A percentile compares a stretch with the other conserved stretches of the same genome.
Evolutionary conservation across 1,140 invertebrate genomes (phyloP).

Genomic region (Drosophila hydei): DNA sequence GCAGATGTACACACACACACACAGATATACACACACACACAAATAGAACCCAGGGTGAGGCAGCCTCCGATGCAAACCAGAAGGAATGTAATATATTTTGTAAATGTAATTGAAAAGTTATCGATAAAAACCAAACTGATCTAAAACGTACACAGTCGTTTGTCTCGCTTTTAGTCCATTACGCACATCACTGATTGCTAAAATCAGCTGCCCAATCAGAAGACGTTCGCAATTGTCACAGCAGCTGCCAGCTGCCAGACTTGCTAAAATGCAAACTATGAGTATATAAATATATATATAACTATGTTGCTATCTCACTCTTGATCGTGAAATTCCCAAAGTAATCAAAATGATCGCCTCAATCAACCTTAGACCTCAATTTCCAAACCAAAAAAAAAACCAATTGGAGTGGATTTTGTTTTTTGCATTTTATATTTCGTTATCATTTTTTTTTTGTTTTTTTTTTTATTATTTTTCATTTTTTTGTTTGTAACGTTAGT

Average conservation of each 20-base stretch:
- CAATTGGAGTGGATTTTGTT: conserved; percentile 39
- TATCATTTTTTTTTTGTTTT: conserved; percentile 49
- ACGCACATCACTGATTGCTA: background rate
- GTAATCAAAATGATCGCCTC: background rate
- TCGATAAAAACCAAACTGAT: conserved; percentile 29
- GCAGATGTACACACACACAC: background rate
- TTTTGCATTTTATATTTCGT: conserved; percentile 66
- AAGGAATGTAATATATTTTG: conserved; percentile 48
- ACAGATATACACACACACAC: conserved; percentile 3
- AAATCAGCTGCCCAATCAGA: background rate
- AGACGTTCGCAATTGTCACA: background rate
- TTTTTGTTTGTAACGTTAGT: conserved; percentile 74
- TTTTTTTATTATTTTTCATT: conserved; percentile 33
- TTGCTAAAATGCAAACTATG: too few species aligned
- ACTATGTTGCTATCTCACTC: too few species aligned
- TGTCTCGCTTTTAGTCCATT: conserved; percentile 3
- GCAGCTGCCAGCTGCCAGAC: background rate
- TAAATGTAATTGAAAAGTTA: conserved; percentile 44
- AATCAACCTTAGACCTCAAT: background rate
- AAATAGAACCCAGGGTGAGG: conserved; percentile 9
- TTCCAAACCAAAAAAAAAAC: background rate
- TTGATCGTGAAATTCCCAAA: too few species aligned
- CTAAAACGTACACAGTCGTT: conserved; percentile 8
- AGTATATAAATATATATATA: too few species aligned
- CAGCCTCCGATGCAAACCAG: conserved; percentile 27